Percentiles rank a stretch among this genome's conserved stretches.
phyloP scores from a whole-genome alignment of 1,140 invertebrate species.

The Linepithema humile region DNA sequence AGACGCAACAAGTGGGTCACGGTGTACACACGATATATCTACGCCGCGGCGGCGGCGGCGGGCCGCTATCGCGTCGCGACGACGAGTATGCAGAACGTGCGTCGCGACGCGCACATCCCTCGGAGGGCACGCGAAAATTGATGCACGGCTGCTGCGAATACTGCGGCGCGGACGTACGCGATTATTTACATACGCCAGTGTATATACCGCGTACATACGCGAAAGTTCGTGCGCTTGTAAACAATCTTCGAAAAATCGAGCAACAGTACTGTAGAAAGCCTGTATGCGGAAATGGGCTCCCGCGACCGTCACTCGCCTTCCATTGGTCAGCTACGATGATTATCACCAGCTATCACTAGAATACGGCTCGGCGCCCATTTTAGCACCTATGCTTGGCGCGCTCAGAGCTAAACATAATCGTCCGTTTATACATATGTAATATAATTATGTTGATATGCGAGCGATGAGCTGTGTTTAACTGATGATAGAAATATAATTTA shows the following conservation, averaged over 20 bases:
- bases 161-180: background rate
- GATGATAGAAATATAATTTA: no score
- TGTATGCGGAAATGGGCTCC: slow-evolving; percentile 70
- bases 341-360: slow-evolving; percentile 58
- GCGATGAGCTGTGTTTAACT: no score
- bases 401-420: no score
- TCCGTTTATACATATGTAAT: background rate
- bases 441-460: background rate
- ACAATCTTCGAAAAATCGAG: slow-evolving; percentile 80
- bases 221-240: slow-evolving; percentile 73
- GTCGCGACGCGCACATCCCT: slow-evolving; percentile 41
- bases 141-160: background rate
- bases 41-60: background rate
- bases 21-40: background rate
- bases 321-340: slow-evolving; percentile 62
- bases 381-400: background rate
- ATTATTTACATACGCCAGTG: background rate
- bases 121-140: background rate
- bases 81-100: background rate
- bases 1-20: slow-evolving; percentile 81
- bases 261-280: slow-evolving; percentile 69
- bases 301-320: slow-evolving; percentile 25
- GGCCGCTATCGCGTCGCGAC: slow-evolving; percentile 26
- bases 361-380: slow-evolving; percentile 15
- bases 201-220: background rate